Conservation (phyloP, 53 echinoderm and acorn worm genomes). For the Echinometra lucunter region DNA sequence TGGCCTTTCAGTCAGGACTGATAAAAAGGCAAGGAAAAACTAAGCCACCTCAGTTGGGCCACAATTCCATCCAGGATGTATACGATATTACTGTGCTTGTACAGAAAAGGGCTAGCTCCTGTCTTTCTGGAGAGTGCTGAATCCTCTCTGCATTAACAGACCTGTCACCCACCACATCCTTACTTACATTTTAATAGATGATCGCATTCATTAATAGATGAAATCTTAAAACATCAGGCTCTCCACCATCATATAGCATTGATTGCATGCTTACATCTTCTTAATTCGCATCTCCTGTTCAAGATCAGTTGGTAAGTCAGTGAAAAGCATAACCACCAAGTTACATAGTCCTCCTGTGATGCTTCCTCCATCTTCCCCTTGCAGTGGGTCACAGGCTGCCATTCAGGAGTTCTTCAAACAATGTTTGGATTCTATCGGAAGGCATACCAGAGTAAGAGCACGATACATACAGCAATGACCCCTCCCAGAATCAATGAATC, state of each 20-base stretch:
- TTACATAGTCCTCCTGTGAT: not conserved
- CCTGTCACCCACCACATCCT: not conserved
- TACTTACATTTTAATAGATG: not conserved
- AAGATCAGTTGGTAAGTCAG: not conserved
- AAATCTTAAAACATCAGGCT: not conserved
- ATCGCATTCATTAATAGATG: not conserved
- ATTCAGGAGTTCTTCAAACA: not conserved
- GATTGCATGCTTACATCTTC: not conserved
- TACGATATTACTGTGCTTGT: not conserved
- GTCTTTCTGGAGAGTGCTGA: too few species aligned
- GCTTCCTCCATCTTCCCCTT: not conserved
- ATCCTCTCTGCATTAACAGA: too few species aligned
- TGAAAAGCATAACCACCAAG: not conserved
- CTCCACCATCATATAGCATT: not conserved
- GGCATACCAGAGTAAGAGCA: constrained; percentile 90
- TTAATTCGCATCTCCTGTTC: not conserved
- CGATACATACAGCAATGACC: constrained; percentile 92
- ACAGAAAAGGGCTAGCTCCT: too few species aligned
- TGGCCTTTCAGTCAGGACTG: not conserved
- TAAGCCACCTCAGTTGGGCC: not conserved
- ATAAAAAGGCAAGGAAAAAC: not conserved
- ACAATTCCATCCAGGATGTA: not conserved
- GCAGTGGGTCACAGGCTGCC: not conserved
- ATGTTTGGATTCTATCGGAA: constrained; percentile 73
- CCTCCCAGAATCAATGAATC: constrained; percentile 94